phyloP scores from a whole-genome alignment of 2,797 vertebrate genomes.

The Menidia menidia region DNA sequence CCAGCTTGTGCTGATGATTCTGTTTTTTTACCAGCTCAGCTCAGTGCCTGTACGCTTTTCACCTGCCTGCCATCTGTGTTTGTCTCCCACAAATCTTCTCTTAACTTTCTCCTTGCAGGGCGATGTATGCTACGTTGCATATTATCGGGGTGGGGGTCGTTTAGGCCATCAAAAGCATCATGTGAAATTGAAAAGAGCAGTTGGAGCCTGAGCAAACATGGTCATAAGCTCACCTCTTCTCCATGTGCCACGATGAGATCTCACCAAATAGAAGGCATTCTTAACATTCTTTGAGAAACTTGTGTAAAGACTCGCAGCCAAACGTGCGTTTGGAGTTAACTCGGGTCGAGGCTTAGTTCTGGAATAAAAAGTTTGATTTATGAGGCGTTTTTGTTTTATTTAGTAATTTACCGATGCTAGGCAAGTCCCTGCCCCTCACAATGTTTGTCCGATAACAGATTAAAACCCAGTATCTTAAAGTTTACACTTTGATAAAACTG shows the following conservation, averaged over 20 bases:
- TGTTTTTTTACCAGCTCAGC: constrained; percentile 32
- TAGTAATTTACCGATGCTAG: no score
- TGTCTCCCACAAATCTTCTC: constrained; percentile 31
- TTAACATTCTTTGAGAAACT: constrained; percentile 56
- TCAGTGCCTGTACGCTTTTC: constrained; percentile 18
- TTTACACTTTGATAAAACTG: no score
- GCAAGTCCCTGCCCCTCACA: no score
- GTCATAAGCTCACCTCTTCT: constrained; percentile 19
- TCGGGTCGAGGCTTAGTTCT: constrained; percentile 27
- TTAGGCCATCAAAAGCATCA: constrained; percentile 16
- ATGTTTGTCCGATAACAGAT: no score
- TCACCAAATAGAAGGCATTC: constrained; percentile 64
- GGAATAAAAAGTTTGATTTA: neutral
- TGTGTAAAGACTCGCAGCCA: constrained; percentile 18
- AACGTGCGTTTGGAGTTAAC: constrained; percentile 1
- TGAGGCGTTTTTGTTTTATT: no score
- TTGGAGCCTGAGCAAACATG: constrained; percentile 20
- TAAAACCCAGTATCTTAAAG: no score
- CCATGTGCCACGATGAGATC: constrained; percentile 38
- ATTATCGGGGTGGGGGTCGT: neutral
- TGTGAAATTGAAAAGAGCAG: constrained; percentile 17
- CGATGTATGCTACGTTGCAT: constrained; percentile 23
- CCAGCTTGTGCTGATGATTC: constrained; percentile 20
- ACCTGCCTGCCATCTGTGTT: constrained; percentile 55
- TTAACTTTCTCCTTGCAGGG: constrained; percentile 40